Conservation (phyloP, 2,797 vertebrate species). For the Chaetophractus vellerosus region DNA sequence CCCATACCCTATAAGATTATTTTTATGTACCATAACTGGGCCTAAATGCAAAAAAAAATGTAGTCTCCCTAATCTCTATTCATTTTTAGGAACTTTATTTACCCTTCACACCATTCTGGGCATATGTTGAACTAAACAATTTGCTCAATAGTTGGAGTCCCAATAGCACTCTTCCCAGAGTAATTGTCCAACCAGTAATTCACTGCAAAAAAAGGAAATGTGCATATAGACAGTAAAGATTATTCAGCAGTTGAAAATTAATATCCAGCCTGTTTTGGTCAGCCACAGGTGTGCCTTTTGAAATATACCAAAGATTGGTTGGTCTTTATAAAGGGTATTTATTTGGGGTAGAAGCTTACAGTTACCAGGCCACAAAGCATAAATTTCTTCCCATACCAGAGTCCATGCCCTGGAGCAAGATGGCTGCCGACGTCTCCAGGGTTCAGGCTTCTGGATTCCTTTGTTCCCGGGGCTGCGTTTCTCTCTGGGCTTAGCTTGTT, state of each 20-base stretch:
- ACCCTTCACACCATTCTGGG: conserved; percentile 44
- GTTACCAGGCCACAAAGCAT: too few species aligned
- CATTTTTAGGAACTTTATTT: conserved; percentile 56
- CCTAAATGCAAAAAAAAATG: conserved; percentile 52
- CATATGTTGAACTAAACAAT: conserved; percentile 51
- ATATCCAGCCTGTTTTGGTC: too few species aligned
- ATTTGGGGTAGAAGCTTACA: too few species aligned
- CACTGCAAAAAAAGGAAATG: conserved; percentile 8
- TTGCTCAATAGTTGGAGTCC: conserved; percentile 47
- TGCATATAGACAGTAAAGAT: conserved; percentile 36
- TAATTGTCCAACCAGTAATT: conserved; percentile 53
- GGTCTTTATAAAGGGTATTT: too few species aligned
- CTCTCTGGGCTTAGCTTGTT: too few species aligned
- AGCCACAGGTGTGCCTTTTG: too few species aligned
- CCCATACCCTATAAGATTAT: conserved; percentile 41
- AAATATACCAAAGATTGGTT: too few species aligned
- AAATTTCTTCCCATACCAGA: too few species aligned
- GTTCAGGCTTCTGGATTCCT: too few species aligned
- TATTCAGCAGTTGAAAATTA: conserved; percentile 35
- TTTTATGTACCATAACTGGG: conserved; percentile 47
- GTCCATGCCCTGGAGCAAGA: too few species aligned
- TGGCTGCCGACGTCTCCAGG: too few species aligned
- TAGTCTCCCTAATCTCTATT: conserved; percentile 28
- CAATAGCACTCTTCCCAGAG: background rate
- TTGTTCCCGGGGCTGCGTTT: too few species aligned